phyloP scores from a whole-genome alignment of 2,797 vertebrate genomes.

The Eulemur albifrons region DNA sequence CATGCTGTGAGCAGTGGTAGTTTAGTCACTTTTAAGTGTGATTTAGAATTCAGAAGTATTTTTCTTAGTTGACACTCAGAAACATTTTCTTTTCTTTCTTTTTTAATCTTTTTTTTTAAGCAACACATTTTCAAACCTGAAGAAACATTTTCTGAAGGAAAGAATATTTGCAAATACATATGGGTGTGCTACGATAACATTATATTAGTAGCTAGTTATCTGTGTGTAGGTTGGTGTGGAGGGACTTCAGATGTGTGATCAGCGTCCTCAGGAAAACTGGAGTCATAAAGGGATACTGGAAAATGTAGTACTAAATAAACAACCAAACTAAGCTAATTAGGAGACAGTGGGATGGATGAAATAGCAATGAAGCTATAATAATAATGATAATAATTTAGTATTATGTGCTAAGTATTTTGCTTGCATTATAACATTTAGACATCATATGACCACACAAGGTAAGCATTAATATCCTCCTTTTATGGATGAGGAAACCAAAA shows the following conservation, averaged over 20 bases:
- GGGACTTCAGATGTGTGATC: neutral
- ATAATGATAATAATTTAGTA: neutral
- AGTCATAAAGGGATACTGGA: neutral
- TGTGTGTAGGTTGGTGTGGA: neutral
- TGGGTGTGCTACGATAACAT: neutral
- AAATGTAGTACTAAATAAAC: neutral
- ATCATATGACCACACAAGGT: neutral
- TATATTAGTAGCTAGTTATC: neutral
- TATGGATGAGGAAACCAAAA: neutral
- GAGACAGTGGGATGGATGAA: neutral
- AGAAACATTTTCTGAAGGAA: neutral
- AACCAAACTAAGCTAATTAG: neutral
- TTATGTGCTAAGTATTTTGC: neutral
- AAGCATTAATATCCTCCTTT: neutral
- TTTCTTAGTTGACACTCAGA: neutral
- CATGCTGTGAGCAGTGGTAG: neutral
- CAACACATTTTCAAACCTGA: no score
- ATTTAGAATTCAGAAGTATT: slow-evolving; percentile 4
- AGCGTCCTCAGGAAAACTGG: neutral
- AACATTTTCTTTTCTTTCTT: neutral
- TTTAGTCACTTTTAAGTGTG: neutral
- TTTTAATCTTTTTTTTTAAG: no score
- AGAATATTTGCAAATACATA: neutral
- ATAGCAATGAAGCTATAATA: neutral
- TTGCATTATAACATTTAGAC: neutral